Base-by-base conservation (phyloP, 2,888 invertebrate genomes). In the Platycheirus rosarum region DNA sequence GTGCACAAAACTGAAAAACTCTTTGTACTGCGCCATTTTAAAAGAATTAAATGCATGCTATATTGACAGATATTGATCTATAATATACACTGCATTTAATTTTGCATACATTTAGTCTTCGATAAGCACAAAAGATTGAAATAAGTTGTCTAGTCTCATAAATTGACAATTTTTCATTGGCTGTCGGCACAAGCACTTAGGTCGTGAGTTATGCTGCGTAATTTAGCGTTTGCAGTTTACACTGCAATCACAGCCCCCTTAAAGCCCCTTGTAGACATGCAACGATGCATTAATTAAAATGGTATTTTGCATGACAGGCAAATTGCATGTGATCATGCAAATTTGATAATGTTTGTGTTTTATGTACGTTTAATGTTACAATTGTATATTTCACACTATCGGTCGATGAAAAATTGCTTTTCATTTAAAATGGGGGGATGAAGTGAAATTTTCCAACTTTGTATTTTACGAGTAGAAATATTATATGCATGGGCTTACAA, bases 241-340 rank as follows among this genome's bases (percentile, higher is more conserved):
- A 57, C 13, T 23, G 23, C 40, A 57, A 57, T 26, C 57, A 40
- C 40, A 26, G 57, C 26, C 11, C 6, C 2, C 14, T 14, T 40
- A 40, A 40, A 40, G n/a, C n/a, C n/a, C n/a, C 37, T 37, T 26
- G 8, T 18, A n/a, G 2, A 11, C 57, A 16, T 51, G 29, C 16
- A 16, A 32, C 14, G 2, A 11, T 35, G 11, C 79, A 82, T 77
- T 73, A 77, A 82, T 82, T 77, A 82, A 77, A 76, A 71, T 49
- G n/a, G n/a, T 55, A 7, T 51, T 46, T 57, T 75, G 70, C 66
- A 62, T 80, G 66, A 53, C 48, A 57, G 77, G 44, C 53, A 57
- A 75, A 68, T 77, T 73, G 55, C 77, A 63, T 63, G 32, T 62
- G 68, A 68, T 73, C 68, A 63, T 71, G 63, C 68, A 68, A 68